phyloP scores from a whole-genome alignment of 2,113 vertebrate species.

The Thalassarche chlororhynchos region DNA sequence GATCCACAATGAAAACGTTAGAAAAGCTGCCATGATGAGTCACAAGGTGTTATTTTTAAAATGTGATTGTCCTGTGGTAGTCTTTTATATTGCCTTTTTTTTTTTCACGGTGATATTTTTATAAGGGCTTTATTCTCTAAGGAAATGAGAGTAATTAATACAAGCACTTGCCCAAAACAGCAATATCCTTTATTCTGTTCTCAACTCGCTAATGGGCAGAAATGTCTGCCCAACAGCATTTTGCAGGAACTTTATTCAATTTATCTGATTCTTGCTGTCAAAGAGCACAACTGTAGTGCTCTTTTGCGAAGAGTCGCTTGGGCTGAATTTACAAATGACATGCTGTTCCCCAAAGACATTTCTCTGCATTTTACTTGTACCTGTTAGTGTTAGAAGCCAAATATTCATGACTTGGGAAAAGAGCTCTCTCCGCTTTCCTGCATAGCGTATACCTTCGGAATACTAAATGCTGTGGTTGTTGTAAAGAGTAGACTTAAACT shows the following conservation, averaged over 20 bases:
- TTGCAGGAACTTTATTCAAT: background rate
- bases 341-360: background rate
- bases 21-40: background rate
- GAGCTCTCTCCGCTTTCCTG: background rate
- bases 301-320: background rate
- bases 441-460: background rate
- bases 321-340: background rate
- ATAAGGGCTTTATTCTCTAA: background rate
- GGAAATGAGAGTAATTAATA: background rate
- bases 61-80: background rate
- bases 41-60: slow-evolving; percentile 3
- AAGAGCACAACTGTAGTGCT: background rate
- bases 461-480: background rate
- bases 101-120: background rate
- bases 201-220: background rate
- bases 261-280: background rate
- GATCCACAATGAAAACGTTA: background rate
- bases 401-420: background rate
- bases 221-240: background rate
- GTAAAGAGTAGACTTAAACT: background rate
- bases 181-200: background rate
- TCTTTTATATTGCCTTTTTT: background rate
- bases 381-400: background rate
- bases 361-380: background rate
- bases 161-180: background rate